A percentile compares a stretch with the other conserved stretches of the same genome.
phyloP scores from a whole-genome alignment of 2,113 vertebrate species.

The human (Homo sapiens) region GRCh38 chr11:36932501-36933000 shows the following conservation, averaged over 20 bases:
- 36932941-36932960: neutral
- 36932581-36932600: neutral
- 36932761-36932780: neutral
- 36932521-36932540: slow-evolving; percentile 40
- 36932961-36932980: neutral
- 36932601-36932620: neutral
- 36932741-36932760: neutral
- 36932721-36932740: neutral
- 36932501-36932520: neutral
- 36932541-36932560: slow-evolving; percentile 10
- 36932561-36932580: neutral
- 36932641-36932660: neutral
- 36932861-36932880: neutral
- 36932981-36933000: slow-evolving; percentile 21
- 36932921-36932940: neutral
- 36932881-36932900: neutral
- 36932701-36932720: neutral
- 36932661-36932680: neutral
- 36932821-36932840: neutral
- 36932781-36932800: neutral
- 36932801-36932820: neutral
- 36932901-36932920: neutral
- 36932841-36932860: neutral
- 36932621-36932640: neutral
- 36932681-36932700: neutral